Evolutionary conservation across 37 sponge, comb jelly and placozoan genomes (phyloP).

Genomic region (Bolinopsis microptera): DNA sequence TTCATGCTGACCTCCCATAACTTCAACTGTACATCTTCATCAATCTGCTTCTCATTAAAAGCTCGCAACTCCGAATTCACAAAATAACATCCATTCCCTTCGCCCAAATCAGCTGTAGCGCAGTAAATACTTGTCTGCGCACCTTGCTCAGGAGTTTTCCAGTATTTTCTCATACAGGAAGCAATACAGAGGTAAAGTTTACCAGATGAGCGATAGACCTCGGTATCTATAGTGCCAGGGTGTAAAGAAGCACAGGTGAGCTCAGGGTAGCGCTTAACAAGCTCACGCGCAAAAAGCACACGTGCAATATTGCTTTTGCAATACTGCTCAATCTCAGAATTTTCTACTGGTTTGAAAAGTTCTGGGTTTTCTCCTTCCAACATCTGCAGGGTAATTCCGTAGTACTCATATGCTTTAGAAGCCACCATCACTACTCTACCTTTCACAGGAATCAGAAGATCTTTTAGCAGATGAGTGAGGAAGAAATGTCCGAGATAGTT

Average conservation of each 20-base stretch:
- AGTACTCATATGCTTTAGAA: neutral
- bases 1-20: constrained; percentile 35
- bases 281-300: neutral
- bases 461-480: neutral
- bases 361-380: constrained; percentile 13
- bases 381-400: neutral
- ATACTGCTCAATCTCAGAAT: neutral
- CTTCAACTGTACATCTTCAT: neutral
- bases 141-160: constrained; percentile 41
- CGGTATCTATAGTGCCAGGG: constrained; percentile 3
- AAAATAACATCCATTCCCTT: neutral
- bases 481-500: constrained; percentile 48
- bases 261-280: neutral
- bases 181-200: neutral
- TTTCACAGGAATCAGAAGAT: neutral
- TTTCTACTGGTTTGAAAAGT: neutral
- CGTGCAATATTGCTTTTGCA: neutral
- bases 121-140: constrained; percentile 29
- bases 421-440: neutral
- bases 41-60: neutral
- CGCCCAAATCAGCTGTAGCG: constrained; percentile 34
- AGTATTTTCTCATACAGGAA: neutral
- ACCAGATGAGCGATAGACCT: neutral
- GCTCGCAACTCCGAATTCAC: neutral
- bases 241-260: neutral